Conservation (phyloP, 1,140 invertebrate genomes). For the Scaptomyza pallida region DNA sequence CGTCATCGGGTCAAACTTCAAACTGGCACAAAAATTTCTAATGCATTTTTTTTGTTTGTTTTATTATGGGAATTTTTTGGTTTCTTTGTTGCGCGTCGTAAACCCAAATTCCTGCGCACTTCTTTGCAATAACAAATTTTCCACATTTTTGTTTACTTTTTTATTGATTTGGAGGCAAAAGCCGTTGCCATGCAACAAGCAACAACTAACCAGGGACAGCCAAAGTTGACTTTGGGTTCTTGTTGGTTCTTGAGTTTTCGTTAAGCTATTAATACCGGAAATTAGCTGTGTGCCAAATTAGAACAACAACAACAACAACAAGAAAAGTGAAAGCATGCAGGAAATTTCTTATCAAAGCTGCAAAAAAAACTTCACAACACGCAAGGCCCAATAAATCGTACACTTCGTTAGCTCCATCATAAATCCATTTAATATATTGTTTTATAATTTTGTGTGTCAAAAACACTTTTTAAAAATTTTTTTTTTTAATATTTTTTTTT, state of each 20-base stretch:
- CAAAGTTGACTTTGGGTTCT: slow-evolving; percentile 32
- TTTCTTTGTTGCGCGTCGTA: slow-evolving; percentile 36
- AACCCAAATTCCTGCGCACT: slow-evolving; percentile 69
- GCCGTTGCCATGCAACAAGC: slow-evolving; percentile 57
- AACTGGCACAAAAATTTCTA: slow-evolving; percentile 52
- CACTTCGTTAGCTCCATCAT: no score
- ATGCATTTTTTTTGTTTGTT: slow-evolving; percentile 28
- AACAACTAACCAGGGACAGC: no score
- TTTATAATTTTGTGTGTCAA: no score
- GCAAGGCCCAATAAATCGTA: not conserved
- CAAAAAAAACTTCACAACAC: slow-evolving; percentile 6
- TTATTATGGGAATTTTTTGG: slow-evolving; percentile 26
- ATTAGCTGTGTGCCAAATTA: slow-evolving; percentile 54
- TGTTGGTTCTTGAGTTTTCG: not conserved
- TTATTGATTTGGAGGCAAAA: no score
- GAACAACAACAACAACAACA: slow-evolving; percentile 39
- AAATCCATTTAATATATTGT: no score
- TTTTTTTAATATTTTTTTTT: no score
- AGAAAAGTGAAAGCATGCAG: slow-evolving; percentile 19
- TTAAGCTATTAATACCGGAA: slow-evolving; percentile 45
- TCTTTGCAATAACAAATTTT: slow-evolving; percentile 45
- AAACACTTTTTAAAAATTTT: no score
- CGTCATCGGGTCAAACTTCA: slow-evolving; percentile 62
- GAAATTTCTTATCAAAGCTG: not conserved
- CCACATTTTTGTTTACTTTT: slow-evolving; percentile 66